Conservation (phyloP, 2,888 invertebrate species). For the Trichacis sp. region DNA sequence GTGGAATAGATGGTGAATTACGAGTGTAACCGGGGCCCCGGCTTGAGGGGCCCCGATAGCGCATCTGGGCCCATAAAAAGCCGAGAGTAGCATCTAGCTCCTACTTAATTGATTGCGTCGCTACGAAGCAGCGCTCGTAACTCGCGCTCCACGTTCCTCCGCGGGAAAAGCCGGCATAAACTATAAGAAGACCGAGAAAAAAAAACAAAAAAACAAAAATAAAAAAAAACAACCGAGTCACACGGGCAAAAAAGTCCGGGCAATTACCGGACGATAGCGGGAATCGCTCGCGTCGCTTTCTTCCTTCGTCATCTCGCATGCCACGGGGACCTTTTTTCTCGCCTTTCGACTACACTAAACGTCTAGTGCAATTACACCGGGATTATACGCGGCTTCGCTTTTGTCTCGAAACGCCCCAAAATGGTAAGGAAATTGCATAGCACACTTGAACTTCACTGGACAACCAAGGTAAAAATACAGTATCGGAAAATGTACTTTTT, state of each 20-base stretch:
- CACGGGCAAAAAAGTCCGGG: constrained; percentile 21
- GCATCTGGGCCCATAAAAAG: constrained; percentile 38
- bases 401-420: constrained; percentile 17
- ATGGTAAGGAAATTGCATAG: background rate
- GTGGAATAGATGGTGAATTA: constrained; percentile 4
- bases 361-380: constrained; percentile 28
- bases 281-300: constrained; percentile 16
- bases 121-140: constrained; percentile 11
- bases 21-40: background rate
- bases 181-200: constrained; percentile 8
- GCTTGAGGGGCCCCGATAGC: constrained; percentile 2
- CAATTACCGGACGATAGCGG: constrained; percentile 35
- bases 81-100: constrained; percentile 17
- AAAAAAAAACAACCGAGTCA: too few relatives aligned
- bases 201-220: too few relatives aligned
- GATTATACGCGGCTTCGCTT: constrained; percentile 8
- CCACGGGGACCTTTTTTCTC: constrained; percentile 2
- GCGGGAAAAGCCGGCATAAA: background rate
- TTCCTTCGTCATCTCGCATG: constrained; percentile 20
- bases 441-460: too few relatives aligned
- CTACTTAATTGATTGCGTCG: constrained; percentile 33
- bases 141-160: constrained; percentile 7
- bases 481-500: too few relatives aligned
- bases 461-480: too few relatives aligned
- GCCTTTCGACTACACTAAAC: constrained; percentile 20